Conservation (phyloP, 2,888 invertebrate genomes). For the Melinaea menophilus region DNA sequence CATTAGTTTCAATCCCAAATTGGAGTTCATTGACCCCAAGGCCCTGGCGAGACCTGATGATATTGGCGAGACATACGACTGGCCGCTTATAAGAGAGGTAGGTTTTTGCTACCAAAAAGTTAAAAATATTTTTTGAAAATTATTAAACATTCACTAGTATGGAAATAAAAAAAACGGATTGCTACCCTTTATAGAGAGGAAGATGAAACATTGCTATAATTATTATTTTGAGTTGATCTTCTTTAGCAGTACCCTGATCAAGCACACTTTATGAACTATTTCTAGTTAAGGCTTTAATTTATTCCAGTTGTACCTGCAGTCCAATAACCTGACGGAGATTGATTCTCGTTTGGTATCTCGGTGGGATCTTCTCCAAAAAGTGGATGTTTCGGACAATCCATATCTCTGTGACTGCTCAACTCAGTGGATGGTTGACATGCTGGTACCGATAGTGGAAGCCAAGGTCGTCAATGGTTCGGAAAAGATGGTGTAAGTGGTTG, state of each 20-base stretch:
- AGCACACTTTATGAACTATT: background rate
- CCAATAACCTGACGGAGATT: constrained; percentile 84
- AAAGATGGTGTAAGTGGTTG: constrained; percentile 65
- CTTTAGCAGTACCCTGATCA: no score
- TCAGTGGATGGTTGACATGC: constrained; percentile 84
- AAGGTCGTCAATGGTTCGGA: constrained; percentile 59
- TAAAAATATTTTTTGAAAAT: no score
- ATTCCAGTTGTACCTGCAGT: constrained; percentile 82
- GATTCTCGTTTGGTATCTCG: constrained; percentile 80
- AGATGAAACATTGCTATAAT: no score
- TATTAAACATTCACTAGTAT: no score
- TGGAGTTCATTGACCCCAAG: constrained; percentile 77
- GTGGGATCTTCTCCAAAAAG: constrained; percentile 82
- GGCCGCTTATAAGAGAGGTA: constrained; percentile 82
- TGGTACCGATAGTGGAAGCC: constrained; percentile 75
- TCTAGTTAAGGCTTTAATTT: no score
- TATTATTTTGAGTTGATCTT: no score
- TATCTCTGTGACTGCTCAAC: constrained; percentile 89
- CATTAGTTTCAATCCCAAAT: constrained; percentile 80
- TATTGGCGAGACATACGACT: constrained; percentile 73
- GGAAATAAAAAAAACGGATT: no score
- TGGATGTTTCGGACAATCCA: constrained; percentile 85
- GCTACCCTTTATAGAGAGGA: no score
- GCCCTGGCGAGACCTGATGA: constrained; percentile 78
- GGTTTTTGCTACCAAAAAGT: background rate